Percentiles rank a stretch among this genome's conserved stretches.
phyloP scores from a whole-genome alignment of 1,140 invertebrate genomes.

The Neuroterus valhalla region DNA sequence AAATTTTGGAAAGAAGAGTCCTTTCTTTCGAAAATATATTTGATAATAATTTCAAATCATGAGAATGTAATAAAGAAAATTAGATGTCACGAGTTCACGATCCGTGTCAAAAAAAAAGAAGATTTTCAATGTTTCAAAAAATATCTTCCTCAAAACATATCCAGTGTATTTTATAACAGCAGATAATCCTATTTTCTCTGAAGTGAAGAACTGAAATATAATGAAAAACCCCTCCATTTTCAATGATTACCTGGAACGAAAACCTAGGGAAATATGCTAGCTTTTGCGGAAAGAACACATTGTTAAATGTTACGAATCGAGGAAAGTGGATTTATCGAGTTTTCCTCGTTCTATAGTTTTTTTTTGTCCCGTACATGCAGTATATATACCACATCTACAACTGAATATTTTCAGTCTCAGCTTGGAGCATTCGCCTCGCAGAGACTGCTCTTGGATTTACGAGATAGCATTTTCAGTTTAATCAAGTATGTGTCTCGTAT shows the following conservation, averaged over 20 bases:
- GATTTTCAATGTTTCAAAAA: no score
- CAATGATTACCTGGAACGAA: not conserved
- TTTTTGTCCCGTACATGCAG: not conserved
- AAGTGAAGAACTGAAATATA: not conserved
- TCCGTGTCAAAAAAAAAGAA: no score
- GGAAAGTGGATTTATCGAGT: not conserved
- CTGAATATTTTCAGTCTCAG: constrained; percentile 17
- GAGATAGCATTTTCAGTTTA: constrained; percentile 57
- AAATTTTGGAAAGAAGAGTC: no score
- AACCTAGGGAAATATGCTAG: not conserved
- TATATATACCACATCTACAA: not conserved
- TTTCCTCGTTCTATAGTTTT: not conserved
- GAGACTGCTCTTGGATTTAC: constrained; percentile 40
- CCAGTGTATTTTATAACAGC: no score
- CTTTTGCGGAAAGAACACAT: not conserved
- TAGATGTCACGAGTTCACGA: no score
- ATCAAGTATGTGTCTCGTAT: constrained; percentile 55
- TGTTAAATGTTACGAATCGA: not conserved
- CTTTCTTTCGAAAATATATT: no score
- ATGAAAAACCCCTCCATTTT: not conserved
- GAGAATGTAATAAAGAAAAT: no score
- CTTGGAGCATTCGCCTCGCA: not conserved
- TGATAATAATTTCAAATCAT: no score
- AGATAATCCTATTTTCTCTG: no score
- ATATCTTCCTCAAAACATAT: no score